Base-by-base conservation (phyloP, 2,888 invertebrate genomes). In the Imbricaverruca yamaguchii region DNA sequence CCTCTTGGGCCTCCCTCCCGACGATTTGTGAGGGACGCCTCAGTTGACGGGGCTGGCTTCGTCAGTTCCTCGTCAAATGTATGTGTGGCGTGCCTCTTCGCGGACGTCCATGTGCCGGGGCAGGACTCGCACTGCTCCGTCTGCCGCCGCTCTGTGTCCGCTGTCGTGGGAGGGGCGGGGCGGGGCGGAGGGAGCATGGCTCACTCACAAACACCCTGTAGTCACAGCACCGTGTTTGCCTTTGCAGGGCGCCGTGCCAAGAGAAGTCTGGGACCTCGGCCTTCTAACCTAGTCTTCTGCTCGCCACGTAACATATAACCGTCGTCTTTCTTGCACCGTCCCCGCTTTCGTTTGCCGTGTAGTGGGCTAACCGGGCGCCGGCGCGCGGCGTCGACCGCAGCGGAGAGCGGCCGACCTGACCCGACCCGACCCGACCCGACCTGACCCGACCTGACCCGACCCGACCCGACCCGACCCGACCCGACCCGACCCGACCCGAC, bases 261-360 rank as follows among this genome's bases (percentile, higher is more conserved):
- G 69, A 69, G 39, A 39, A 53, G 69, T 18, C 69, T 69, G 69
- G 69, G 39, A 69, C 69, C 69, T 39, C 69, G 69, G 69, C 53
- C 69, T 53, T 69, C 69, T 69, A 69, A 69, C 39, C 69, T 69
- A 69, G 25, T 69, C 69, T 69, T 69, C 69, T 69, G 69, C 69
- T 69, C 69, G 21, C 69, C 69, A 69, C 69, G 69, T 69, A 69
- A 53, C 39, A 53, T 69, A 18, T 39, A 39, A 53, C 69, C 69
- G 69, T 69, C 53, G 69, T 69, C 69, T 21, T 39, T 39, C 11
- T 39, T 53, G 1, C 39, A 15, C 13, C 39, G 39, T 53, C 53
- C 39, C 53, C 18, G 39, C 69, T 69, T 13, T 53, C 18, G 25
- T 18, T 69, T 11, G 69, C 12, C 18, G 39, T 18, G 69, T 53